Percentiles rank a stretch among this genome's conserved stretches.
phyloP scores from a whole-genome alignment of 2,797 vertebrate genomes.

The Sebastes umbrosus region DNA sequence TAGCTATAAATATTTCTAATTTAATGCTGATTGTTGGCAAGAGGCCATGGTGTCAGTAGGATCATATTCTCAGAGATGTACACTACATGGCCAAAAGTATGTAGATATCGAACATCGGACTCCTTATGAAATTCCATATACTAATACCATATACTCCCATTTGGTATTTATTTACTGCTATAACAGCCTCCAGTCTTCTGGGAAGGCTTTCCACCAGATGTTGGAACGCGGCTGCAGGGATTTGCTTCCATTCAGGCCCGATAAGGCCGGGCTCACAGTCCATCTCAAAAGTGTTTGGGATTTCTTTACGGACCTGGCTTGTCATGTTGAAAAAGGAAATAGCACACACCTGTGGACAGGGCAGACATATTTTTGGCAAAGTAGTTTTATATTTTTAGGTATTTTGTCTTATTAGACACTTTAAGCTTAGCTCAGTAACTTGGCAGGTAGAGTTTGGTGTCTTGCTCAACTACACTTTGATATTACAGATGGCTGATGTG shows the following conservation, averaged over 20 bases:
- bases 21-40: background rate
- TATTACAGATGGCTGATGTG: background rate
- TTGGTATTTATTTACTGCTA: background rate
- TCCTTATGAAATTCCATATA: too few relatives aligned
- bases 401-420: background rate
- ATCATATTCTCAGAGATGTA: background rate
- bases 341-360: background rate
- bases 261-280: background rate
- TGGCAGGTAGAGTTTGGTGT: background rate
- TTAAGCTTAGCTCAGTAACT: background rate
- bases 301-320: background rate
- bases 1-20: background rate
- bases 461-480: background rate
- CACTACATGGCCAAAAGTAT: background rate
- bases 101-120: background rate
- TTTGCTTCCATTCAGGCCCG: conserved; percentile 15
- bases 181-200: background rate
- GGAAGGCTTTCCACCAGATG: conserved; percentile 26
- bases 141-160: too few relatives aligned
- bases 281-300: conserved; percentile 7
- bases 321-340: background rate
- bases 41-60: background rate
- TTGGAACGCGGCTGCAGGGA: background rate
- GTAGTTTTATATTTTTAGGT: background rate
- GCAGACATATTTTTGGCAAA: background rate